Evolutionary conservation across 2,797 vertebrate species (phyloP).

Genomic region (Myotis daubentonii): DNA sequence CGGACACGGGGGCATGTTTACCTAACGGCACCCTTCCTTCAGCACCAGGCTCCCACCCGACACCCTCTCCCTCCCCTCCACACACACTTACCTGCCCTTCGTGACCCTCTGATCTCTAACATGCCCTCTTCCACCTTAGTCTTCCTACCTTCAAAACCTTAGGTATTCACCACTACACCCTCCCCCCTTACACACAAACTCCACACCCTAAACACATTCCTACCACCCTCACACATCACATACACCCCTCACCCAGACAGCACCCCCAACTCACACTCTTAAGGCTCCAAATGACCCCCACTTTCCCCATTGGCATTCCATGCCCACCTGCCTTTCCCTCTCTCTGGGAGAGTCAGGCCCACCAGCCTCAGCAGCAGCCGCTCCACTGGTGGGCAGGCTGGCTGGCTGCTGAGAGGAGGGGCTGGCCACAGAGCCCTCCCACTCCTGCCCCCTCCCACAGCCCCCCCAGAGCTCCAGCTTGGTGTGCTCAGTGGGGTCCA

Average conservation of each 20-base stretch:
- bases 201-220: background rate
- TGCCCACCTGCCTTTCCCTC: conserved; percentile 24
- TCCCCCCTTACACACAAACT: background rate
- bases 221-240: background rate
- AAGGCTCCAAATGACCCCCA: background rate
- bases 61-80: background rate
- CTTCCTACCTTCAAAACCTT: background rate
- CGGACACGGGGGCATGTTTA: background rate
- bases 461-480: conserved; percentile 6
- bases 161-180: background rate
- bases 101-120: background rate
- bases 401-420: conserved; percentile 26
- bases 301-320: background rate
- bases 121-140: background rate
- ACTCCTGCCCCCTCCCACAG: conserved; percentile 60
- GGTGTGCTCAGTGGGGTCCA: background rate
- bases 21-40: background rate
- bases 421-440: conserved; percentile 63
- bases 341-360: conserved; percentile 11
- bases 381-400: conserved; percentile 56
- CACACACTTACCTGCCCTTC: background rate
- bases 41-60: background rate
- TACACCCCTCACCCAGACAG: background rate
- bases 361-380: conserved; percentile 35
- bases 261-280: background rate